phyloP scores from a whole-genome alignment of 2,113 vertebrate genomes.

The Rhombomys opimus region DNA sequence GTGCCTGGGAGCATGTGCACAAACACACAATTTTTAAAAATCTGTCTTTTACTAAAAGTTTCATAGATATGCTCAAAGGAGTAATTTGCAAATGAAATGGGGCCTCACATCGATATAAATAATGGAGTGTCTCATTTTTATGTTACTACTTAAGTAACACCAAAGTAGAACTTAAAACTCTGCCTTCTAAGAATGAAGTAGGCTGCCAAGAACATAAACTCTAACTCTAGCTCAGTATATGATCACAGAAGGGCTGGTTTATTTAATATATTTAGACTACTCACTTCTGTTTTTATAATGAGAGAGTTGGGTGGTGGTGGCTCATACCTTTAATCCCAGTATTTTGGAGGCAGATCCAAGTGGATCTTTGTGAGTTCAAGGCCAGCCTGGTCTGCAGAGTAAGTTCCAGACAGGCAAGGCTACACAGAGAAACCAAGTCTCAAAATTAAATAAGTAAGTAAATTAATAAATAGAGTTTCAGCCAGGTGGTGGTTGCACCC shows the following conservation, averaged over 20 bases:
- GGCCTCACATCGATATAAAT: background rate
- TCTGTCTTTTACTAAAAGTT: background rate
- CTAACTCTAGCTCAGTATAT: background rate
- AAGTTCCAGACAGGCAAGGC: background rate
- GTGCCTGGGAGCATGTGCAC: too few relatives aligned
- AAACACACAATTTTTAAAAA: background rate
- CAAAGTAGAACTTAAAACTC: background rate
- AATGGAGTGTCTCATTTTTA: background rate
- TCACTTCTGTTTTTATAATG: conserved; percentile 17
- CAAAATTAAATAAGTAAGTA: background rate
- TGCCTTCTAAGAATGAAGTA: background rate
- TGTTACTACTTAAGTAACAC: background rate
- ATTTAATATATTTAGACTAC: background rate
- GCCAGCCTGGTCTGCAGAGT: background rate
- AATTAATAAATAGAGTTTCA: too few relatives aligned
- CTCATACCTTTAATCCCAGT: background rate
- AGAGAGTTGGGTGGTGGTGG: background rate
- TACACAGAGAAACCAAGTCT: background rate
- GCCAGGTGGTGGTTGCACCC: too few relatives aligned
- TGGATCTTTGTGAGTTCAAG: background rate
- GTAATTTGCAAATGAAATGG: background rate
- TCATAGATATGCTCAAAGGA: background rate
- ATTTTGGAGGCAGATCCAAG: background rate
- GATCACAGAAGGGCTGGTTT: background rate
- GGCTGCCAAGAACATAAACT: background rate